These are phyloP conservation scores for Tragopan temminckii DNA, from an alignment of 2,797 vertebrate genomes.

Conservation along the genomic window DNA sequence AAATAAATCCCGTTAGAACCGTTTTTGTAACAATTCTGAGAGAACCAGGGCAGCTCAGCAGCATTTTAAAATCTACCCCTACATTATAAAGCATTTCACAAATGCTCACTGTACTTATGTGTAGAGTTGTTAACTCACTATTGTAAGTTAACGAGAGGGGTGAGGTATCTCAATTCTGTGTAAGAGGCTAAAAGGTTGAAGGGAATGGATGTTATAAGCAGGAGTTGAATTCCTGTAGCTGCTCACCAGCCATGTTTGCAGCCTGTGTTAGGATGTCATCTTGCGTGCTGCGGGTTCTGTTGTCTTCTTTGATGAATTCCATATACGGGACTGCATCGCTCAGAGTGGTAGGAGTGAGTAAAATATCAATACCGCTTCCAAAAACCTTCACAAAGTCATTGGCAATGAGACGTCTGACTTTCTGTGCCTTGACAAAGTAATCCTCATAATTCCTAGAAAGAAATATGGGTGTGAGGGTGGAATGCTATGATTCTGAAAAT, in stretches of 20 bases:
- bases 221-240: neutral
- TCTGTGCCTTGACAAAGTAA: conserved; percentile 95
- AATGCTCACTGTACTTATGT: neutral
- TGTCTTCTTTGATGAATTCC: conserved; percentile 93
- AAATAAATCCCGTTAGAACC: neutral
- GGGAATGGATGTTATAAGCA: neutral
- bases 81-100: neutral
- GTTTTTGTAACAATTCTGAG: neutral
- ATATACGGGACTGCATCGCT: conserved; percentile 82
- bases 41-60: neutral
- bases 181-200: neutral
- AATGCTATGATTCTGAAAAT: neutral
- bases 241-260: conserved; percentile 93
- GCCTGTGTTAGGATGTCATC: conserved; percentile 95
- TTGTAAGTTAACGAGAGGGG: rapidly evolving
- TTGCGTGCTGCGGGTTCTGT: conserved; percentile 91
- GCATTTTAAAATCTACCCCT: neutral
- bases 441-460: conserved; percentile 90
- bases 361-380: conserved; percentile 86
- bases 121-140: neutral
- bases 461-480: neutral
- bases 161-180: neutral
- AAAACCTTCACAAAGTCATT: conserved; percentile 91
- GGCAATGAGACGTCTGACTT: conserved; percentile 91
- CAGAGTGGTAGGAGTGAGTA: conserved; percentile 94